Evolutionary conservation across 37 sponge, comb jelly and placozoan species (phyloP).

Genomic region (Aphrocallistes beatrix): DNA sequence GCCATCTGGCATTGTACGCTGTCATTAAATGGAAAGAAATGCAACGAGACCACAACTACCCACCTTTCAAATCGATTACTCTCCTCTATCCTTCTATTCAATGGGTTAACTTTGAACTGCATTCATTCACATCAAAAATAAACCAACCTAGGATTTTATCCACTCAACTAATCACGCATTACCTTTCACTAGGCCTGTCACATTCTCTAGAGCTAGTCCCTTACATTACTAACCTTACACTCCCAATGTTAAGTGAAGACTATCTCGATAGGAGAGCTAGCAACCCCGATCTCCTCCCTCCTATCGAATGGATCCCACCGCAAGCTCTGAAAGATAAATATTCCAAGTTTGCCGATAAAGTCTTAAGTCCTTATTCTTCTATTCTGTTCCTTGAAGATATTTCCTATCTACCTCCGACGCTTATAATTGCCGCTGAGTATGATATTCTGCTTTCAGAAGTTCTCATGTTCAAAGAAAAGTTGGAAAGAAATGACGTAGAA

Average conservation of each 20-base stretch:
- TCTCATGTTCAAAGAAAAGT: not conserved
- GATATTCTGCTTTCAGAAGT: not conserved
- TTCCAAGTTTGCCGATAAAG: not conserved
- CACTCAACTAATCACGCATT: not conserved
- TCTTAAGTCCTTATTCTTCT: not conserved
- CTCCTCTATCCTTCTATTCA: not conserved
- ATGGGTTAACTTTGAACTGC: not conserved
- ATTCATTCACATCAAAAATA: not conserved
- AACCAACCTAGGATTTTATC: not conserved
- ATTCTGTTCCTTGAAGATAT: not conserved
- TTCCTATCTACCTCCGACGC: not conserved
- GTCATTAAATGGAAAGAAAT: not conserved
- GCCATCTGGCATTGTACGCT: not conserved
- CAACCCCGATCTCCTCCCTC: not conserved
- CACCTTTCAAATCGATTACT: not conserved
- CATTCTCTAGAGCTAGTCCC: not conserved
- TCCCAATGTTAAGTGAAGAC: not conserved
- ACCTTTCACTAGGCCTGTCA: not conserved
- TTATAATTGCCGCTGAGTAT: not conserved
- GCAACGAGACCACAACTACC: not conserved
- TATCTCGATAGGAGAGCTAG: not conserved
- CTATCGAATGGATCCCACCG: not conserved
- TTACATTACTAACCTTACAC: not conserved
- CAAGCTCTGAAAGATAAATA: not conserved
- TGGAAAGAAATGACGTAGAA: not conserved